These are phyloP conservation scores for Acrocephalus kingi DNA, from an alignment of 2,113 vertebrate genomes.

Conservation along the genomic window DNA sequence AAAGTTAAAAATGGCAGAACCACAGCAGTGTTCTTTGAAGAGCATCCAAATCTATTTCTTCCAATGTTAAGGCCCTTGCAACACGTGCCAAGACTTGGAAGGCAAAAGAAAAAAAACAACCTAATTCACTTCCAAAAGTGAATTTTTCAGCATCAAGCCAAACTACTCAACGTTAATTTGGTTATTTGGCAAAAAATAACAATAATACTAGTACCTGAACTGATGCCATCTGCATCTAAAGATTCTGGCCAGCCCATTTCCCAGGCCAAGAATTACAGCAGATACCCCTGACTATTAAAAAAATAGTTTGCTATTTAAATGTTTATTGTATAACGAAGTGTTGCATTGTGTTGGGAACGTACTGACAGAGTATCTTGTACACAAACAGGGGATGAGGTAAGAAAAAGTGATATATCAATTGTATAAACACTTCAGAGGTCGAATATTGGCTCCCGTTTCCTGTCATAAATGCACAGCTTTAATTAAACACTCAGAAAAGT, in stretches of 20 bases:
- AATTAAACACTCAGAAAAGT: neutral
- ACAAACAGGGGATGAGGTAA: conserved; percentile 42
- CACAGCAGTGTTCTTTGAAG: conserved; percentile 62
- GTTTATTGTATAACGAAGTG: neutral
- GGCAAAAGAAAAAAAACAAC: neutral
- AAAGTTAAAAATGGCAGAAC: conserved; percentile 63
- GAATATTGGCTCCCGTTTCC: conserved; percentile 31
- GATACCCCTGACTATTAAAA: neutral
- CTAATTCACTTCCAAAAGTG: conserved; percentile 53
- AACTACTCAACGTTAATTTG: conserved; percentile 63
- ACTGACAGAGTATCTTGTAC: neutral
- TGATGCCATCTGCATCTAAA: conserved; percentile 50
- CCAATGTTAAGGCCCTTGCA: conserved; percentile 56
- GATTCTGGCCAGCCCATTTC: conserved; percentile 8
- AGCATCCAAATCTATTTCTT: conserved; percentile 63
- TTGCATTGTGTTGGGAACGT: neutral
- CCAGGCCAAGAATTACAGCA: conserved; percentile 57
- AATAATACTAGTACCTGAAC: conserved; percentile 55
- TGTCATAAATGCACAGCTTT: neutral
- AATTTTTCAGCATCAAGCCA: conserved; percentile 57
- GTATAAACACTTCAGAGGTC: conserved; percentile 9
- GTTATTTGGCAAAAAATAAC: conserved; percentile 66
- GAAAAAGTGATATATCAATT: neutral
- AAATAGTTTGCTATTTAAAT: conserved; percentile 4
- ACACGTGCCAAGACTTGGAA: conserved; percentile 51